Percentiles rank a stretch among this genome's conserved stretches.
Evolutionary conservation across 2,888 invertebrate species (phyloP).

Genomic region (Rhorus exstirpatorius): DNA sequence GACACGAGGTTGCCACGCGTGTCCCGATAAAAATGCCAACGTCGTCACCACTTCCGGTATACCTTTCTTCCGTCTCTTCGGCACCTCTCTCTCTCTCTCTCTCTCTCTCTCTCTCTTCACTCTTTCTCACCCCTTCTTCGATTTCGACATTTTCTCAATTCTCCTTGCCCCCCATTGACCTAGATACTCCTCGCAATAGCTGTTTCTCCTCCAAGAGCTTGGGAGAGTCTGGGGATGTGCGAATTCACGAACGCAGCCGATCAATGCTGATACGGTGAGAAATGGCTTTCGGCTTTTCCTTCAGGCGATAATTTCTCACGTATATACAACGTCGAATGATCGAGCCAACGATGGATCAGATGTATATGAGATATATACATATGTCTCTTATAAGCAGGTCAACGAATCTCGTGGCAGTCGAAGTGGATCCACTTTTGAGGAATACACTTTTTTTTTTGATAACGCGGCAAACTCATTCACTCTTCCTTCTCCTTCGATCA

Average conservation of each 20-base stretch:
- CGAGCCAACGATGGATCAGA: too few relatives aligned
- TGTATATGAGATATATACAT: too few relatives aligned
- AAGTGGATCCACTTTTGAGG: conserved; percentile 7
- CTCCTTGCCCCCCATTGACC: background rate
- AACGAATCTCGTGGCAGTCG: background rate
- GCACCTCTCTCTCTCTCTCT: conserved; percentile 29
- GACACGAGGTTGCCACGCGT: conserved; percentile 37
- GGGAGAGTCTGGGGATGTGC: background rate
- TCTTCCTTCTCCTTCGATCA: background rate
- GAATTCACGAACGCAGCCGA: background rate
- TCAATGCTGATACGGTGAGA: too few relatives aligned
- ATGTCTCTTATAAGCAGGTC: background rate
- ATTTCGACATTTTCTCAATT: conserved; percentile 20
- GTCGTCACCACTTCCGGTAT: conserved; percentile 60
- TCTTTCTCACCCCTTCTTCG: conserved; percentile 33
- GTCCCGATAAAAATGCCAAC: conserved; percentile 40
- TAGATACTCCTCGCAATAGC: background rate
- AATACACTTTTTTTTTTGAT: conserved; percentile 57
- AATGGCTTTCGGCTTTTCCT: too few relatives aligned
- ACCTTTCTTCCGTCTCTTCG: conserved; percentile 31
- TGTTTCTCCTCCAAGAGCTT: background rate
- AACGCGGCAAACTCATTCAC: background rate
- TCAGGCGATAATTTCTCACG: too few relatives aligned
- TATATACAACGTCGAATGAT: too few relatives aligned
- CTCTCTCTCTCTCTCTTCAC: conserved; percentile 29